These are phyloP conservation scores for Acanthococcus lagerstroemiae DNA, from an alignment of 2,888 invertebrate genomes.

Conservation along the genomic window DNA sequence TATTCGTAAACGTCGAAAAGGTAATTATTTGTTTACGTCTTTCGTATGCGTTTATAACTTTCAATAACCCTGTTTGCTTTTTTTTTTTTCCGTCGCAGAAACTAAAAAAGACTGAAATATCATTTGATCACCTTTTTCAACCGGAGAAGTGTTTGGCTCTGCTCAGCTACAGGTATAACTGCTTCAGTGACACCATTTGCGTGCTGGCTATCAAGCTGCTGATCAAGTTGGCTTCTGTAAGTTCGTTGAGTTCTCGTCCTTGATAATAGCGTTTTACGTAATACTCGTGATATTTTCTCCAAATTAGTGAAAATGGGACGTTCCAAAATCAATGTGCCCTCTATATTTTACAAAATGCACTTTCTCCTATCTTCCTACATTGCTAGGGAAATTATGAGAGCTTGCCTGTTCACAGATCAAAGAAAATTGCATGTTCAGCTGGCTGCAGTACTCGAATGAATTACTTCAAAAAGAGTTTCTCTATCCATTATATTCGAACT, in stretches of 20 bases:
- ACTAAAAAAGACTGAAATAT: slow-evolving; percentile 13
- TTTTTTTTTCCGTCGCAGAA: slow-evolving; percentile 2
- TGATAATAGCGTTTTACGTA: too few relatives aligned
- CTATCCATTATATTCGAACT: slow-evolving; percentile 15
- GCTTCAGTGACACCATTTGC: slow-evolving; percentile 20
- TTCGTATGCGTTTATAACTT: background rate
- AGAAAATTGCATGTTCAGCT: slow-evolving; percentile 26
- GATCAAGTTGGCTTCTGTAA: slow-evolving; percentile 16
- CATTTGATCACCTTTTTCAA: slow-evolving; percentile 22
- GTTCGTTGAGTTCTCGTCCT: too few relatives aligned
- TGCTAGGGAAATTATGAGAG: too few relatives aligned
- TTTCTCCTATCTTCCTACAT: too few relatives aligned
- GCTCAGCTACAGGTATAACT: slow-evolving; percentile 20
- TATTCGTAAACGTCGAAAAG: slow-evolving; percentile 21
- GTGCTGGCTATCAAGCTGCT: slow-evolving; percentile 15
- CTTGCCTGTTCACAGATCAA: slow-evolving; percentile 7
- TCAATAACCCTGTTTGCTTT: background rate
- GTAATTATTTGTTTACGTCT: slow-evolving; percentile 4
- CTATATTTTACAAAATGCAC: too few relatives aligned
- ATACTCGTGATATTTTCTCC: too few relatives aligned
- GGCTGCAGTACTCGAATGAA: slow-evolving; percentile 25
- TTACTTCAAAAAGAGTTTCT: slow-evolving; percentile 25
- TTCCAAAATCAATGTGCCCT: too few relatives aligned
- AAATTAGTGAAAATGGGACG: too few relatives aligned
- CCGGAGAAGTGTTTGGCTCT: slow-evolving; percentile 20